phyloP scores from a whole-genome alignment of 2,888 invertebrate species.

The Athripsodes cinereus region DNA sequence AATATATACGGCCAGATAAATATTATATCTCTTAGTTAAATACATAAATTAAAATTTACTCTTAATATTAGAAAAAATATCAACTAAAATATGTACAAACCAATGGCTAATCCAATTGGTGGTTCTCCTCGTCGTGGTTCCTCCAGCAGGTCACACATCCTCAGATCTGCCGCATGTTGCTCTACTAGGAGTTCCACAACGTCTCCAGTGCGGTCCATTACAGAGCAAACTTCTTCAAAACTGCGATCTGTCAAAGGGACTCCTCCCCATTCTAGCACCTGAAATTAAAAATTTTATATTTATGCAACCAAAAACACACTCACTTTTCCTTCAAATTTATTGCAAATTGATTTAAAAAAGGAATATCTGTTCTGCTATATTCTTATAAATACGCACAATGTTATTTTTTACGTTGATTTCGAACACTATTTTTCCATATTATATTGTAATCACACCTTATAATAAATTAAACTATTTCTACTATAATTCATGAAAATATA shows the following conservation, averaged over 20 bases:
- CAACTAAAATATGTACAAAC: no score
- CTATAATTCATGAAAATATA: no score
- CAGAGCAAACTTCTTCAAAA: conserved; percentile 88
- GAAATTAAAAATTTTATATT: conserved; percentile 3
- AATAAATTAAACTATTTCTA: no score
- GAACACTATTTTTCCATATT: no score
- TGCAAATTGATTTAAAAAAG: neutral
- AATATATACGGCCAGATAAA: no score
- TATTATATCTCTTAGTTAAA: no score
- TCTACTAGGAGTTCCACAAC: conserved; percentile 81
- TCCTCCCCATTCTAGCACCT: conserved; percentile 90
- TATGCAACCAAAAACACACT: neutral
- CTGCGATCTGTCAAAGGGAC: conserved; percentile 84
- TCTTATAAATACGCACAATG: no score
- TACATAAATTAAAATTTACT: no score
- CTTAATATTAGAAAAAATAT: no score
- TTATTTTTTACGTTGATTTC: no score
- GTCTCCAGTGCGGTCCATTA: conserved; percentile 83
- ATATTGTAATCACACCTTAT: no score
- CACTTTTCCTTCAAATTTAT: neutral
- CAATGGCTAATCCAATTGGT: conserved; percentile 53
- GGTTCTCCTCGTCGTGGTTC: conserved; percentile 49
- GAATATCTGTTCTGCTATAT: no score
- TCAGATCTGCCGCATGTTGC: conserved; percentile 63
- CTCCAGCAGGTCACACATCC: conserved; percentile 64